These are phyloP conservation scores for Ceratitis capitata DNA, from an alignment of 1,140 invertebrate species.

Conservation along the genomic window DNA sequence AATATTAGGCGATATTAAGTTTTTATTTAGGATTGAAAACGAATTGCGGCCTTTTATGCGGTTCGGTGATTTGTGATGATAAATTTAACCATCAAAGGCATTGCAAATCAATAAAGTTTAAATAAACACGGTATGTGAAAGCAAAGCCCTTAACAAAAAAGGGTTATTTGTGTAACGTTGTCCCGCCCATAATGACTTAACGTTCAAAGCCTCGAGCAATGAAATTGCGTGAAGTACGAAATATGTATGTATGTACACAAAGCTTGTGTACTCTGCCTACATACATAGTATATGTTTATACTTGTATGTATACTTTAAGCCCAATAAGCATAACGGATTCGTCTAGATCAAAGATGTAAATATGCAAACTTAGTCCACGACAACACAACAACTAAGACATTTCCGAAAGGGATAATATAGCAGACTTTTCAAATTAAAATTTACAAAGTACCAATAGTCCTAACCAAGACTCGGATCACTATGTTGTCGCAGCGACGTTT, in stretches of 20 bases:
- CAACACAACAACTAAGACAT: too few species aligned
- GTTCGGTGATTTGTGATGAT: not conserved
- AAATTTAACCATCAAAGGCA: not conserved
- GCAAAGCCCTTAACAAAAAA: not conserved
- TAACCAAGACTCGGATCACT: too few species aligned
- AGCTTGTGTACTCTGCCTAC: too few species aligned
- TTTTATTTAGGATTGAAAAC: not conserved
- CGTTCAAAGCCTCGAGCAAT: not conserved
- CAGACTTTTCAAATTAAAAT: too few species aligned
- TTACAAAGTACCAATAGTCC: too few species aligned
- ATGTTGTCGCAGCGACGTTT: too few species aligned
- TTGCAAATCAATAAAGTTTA: not conserved
- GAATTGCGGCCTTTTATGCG: not conserved
- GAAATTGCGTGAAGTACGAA: not conserved
- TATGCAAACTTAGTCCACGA: too few species aligned
- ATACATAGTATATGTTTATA: too few species aligned
- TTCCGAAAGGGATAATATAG: too few species aligned
- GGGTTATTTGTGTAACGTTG: constrained; percentile 11
- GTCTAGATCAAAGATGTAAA: too few species aligned
- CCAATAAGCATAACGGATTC: too few species aligned
- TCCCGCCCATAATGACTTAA: not conserved
- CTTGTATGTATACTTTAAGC: too few species aligned
- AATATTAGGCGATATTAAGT: not conserved
- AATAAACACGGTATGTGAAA: not conserved
- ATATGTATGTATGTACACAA: not conserved